A percentile compares a stretch with the other conserved stretches of the same genome.
phyloP scores from a whole-genome alignment of 2,113 vertebrate species.

The Sinocyclocheilus anshuiensis region DNA sequence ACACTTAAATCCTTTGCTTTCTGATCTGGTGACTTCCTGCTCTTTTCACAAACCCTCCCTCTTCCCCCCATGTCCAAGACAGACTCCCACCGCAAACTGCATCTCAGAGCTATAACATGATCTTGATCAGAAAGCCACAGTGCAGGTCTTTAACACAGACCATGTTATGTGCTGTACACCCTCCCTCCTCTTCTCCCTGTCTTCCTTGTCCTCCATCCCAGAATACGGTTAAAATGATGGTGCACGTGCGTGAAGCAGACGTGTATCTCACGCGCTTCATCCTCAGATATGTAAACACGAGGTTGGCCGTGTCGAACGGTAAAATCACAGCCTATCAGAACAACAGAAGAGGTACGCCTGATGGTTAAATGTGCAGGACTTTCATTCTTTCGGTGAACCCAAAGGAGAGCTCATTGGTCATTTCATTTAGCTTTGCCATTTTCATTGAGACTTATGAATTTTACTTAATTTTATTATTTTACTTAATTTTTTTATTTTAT shows the following conservation, averaged over 20 bases:
- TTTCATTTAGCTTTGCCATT: too few species aligned
- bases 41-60: background rate
- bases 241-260: conserved; percentile 83
- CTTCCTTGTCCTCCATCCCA: conserved; percentile 62
- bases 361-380: background rate
- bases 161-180: conserved; percentile 45
- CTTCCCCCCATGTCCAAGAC: background rate
- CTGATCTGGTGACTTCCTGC: background rate
- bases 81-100: background rate
- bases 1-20: too few species aligned
- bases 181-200: background rate
- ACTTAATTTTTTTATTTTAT: background rate
- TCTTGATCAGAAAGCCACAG: conserved; percentile 10
- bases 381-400: background rate
- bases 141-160: conserved; percentile 56
- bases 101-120: conserved; percentile 14
- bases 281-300: conserved; percentile 82
- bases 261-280: conserved; percentile 80
- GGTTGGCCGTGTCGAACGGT: conserved; percentile 80
- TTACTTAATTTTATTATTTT: too few species aligned
- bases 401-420: background rate
- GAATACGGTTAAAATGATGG: conserved; percentile 84
- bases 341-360: conserved; percentile 83
- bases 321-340: conserved; percentile 89
- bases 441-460: too few species aligned